phyloP scores from a whole-genome alignment of 2,113 vertebrate species.

The Malaclemys terrapin region DNA sequence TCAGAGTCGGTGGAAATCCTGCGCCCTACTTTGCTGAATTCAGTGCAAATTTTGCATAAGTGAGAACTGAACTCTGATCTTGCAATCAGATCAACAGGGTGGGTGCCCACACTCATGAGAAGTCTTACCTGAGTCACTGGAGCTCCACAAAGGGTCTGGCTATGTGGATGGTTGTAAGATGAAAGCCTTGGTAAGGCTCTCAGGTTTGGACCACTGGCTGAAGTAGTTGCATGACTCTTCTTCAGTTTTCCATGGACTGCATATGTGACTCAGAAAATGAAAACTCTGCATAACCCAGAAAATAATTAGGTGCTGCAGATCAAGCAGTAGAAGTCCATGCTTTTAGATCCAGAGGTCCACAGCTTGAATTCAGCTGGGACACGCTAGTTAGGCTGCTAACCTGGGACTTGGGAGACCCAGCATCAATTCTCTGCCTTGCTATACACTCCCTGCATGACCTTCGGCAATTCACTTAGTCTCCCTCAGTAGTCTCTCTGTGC shows the following conservation, averaged over 20 bases:
- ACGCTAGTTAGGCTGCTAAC: background rate
- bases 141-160: background rate
- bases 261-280: background rate
- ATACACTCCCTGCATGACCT: background rate
- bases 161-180: background rate
- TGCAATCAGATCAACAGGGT: background rate
- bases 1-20: background rate
- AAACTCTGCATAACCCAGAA: background rate
- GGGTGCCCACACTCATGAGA: background rate
- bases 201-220: background rate
- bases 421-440: background rate
- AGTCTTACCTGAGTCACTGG: background rate
- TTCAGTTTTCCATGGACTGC: background rate
- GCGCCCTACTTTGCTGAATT: background rate
- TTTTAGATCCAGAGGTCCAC: background rate
- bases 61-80: background rate
- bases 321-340: background rate
- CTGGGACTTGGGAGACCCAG: background rate
- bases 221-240: background rate
- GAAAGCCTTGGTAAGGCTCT: background rate
- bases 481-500: background rate
- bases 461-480: background rate
- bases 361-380: background rate
- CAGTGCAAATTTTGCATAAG: background rate
- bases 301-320: background rate